Evolutionary conservation across 2,113 vertebrate species (phyloP).

Genomic region (Catharus bicknelli): DNA sequence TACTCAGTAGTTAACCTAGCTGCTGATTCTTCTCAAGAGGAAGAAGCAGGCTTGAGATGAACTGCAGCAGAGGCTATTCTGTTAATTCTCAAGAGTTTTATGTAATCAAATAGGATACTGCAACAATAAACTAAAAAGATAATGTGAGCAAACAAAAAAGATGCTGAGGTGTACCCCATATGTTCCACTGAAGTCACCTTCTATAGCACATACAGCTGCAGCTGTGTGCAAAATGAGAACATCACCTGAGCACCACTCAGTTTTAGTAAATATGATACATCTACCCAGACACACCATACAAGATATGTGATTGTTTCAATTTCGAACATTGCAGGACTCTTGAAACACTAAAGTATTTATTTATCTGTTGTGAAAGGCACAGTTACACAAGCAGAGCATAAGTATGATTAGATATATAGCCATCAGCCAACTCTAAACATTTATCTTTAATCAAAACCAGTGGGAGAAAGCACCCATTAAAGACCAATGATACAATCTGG

Average conservation of each 20-base stretch:
- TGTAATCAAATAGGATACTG: not conserved
- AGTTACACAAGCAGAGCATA: not conserved
- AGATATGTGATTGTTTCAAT: not conserved
- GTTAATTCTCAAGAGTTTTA: not conserved
- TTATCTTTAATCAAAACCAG: conserved; percentile 53
- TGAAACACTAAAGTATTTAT: not conserved
- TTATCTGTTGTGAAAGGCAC: not conserved
- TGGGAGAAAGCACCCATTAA: conserved; percentile 13
- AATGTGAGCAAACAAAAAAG: not conserved
- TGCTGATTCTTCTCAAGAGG: not conserved
- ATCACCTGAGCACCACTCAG: not conserved
- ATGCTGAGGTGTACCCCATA: not conserved
- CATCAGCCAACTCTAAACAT: not conserved
- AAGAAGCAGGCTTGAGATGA: not conserved
- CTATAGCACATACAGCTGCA: not conserved
- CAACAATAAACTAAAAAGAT: not conserved
- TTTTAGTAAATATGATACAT: not conserved
- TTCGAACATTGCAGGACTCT: not conserved
- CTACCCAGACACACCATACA: not conserved
- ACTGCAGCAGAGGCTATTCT: not conserved
- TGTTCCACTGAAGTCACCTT: not conserved
- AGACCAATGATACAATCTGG: not conserved
- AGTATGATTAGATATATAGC: not conserved
- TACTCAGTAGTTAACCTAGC: not conserved
- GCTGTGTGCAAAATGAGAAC: not conserved